These are phyloP conservation scores for Oncorhynchus tshawytscha DNA, from an alignment of 2,113 vertebrate genomes.

Conservation along the genomic window DNA sequence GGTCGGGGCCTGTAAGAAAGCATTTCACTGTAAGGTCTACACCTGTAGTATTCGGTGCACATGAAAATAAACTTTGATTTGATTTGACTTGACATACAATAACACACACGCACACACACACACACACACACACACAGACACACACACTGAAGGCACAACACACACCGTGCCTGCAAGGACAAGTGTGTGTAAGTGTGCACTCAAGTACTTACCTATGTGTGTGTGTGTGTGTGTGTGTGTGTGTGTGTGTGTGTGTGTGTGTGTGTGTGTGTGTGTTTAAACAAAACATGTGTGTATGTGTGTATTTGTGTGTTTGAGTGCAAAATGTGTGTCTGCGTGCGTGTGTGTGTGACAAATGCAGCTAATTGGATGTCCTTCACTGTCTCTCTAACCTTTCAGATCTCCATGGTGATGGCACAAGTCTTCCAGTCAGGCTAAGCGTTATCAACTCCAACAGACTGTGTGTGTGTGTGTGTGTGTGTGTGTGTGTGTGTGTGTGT, in stretches of 20 bases:
- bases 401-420: not conserved
- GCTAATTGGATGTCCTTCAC: constrained; percentile 5
- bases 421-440: not conserved
- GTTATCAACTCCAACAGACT: not conserved
- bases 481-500: not conserved
- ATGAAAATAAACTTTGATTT: no score
- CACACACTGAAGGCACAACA: no score
- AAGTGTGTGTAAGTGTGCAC: not conserved
- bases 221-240: no score
- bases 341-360: not conserved
- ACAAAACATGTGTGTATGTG: no score
- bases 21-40: no score
- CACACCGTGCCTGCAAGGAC: no score
- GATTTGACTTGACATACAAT: not conserved
- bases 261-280: no score
- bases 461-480: not conserved
- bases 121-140: no score
- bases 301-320: not conserved
- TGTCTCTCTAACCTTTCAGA: constrained; percentile 1
- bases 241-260: no score
- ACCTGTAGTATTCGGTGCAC: no score
- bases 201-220: no score
- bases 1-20: no score
- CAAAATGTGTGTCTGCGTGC: not conserved
- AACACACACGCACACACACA: not conserved